Evolutionary conservation across 2,113 vertebrate species (phyloP), one percentile per base, ranked within the genome.

Genomic region (Ginglymostoma cirratum): DNA sequence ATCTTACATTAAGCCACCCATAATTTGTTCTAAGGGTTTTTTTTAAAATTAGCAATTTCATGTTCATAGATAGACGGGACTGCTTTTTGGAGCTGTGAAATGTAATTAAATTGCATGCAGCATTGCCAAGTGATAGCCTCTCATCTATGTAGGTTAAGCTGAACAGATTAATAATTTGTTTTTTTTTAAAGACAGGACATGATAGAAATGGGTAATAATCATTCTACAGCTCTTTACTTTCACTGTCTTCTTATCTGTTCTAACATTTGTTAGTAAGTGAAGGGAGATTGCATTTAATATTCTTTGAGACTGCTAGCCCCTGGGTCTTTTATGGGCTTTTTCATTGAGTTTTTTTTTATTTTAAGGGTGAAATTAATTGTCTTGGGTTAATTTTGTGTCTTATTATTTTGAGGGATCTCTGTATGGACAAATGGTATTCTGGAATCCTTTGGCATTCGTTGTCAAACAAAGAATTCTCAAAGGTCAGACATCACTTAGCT

Each of bases 151-250:
- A 93, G 89, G 61, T 93, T 93, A 93, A 93, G 61, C 61, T 93
- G 89, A 93, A 66, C 61, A 93, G 65, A 93, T 93, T 66, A 66
- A 61, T 66, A 93, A 93, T 67, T 93, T 93, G 89, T 93, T 92
- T 93, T 93, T 34, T 93, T 92, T 19, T 8, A 93, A 38, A 38
- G n/a, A 66, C 66, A 66, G 61, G 61, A 93, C 89, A 66, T 38
- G 61, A 92, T 61, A 55, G 24, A 92, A 92, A 92, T 38, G 4
- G 61, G 34, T 65, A 93, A 93, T 93, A 67, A 93, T 93, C n/a
- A 7, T 61, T 93, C 89, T 67, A 66, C 89, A 93, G 23, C n/a
- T 93, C 15, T 93, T 67, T 93, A 42, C 17, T 67, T 66, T 92
- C 48, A 14, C 30, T 65, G 34, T 2, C 0, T 67, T 93, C 65